phyloP scores from a whole-genome alignment of 2,797 vertebrate species.

The Molossus molossus region DNA sequence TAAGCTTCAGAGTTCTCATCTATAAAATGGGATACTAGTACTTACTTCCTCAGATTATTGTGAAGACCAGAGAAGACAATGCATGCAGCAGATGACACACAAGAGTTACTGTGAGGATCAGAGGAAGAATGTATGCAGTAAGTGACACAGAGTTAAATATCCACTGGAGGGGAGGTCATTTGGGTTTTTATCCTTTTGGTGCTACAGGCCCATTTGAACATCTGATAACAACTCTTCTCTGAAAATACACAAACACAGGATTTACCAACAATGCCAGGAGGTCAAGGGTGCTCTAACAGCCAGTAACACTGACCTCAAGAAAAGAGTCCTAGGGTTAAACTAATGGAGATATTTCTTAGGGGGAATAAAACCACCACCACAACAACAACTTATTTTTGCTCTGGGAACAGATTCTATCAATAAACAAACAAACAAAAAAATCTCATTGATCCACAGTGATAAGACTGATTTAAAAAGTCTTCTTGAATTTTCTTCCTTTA shows the following conservation, averaged over 20 bases:
- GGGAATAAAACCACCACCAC: background rate
- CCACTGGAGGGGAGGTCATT: background rate
- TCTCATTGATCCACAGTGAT: background rate
- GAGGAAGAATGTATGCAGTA: background rate
- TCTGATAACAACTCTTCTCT: background rate
- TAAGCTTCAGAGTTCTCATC: constrained; percentile 6
- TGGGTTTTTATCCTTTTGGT: constrained; percentile 1
- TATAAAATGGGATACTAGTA: background rate
- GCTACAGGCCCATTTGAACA: background rate
- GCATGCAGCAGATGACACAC: background rate
- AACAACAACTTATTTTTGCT: background rate
- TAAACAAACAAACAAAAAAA: background rate
- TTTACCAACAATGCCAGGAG: background rate
- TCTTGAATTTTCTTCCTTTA: constrained; percentile 56
- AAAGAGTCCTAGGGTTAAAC: background rate
- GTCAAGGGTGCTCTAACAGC: background rate
- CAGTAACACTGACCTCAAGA: background rate
- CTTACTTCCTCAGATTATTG: background rate
- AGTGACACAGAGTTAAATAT: background rate
- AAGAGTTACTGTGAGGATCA: background rate
- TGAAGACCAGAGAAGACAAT: background rate
- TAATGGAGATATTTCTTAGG: background rate
- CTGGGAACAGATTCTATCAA: constrained; percentile 44
- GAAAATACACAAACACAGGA: background rate
- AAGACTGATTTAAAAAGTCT: constrained; percentile 49